Percentiles rank a stretch among this genome's conserved stretches.
phyloP scores from a whole-genome alignment of 2,888 invertebrate species.

The Dynastes grantii region DNA sequence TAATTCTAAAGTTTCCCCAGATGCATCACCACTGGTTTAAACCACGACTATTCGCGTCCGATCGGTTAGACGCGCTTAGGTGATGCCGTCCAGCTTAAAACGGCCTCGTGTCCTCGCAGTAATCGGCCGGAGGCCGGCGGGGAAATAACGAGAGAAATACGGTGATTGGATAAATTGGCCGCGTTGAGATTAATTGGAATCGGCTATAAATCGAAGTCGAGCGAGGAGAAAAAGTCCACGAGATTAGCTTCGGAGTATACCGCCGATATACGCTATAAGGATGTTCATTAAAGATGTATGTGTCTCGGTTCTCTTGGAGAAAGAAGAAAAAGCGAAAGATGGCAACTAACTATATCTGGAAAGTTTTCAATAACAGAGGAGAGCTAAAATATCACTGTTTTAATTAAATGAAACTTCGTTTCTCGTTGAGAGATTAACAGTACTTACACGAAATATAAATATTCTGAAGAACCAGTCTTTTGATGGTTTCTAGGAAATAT shows the following conservation, averaged over 20 bases:
- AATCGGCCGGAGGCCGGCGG: neutral
- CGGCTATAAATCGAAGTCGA: conserved; percentile 27
- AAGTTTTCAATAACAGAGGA: too few species aligned
- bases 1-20: too few species aligned
- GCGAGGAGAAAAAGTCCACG: conserved; percentile 7
- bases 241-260: conserved; percentile 23
- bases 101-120: conserved; percentile 13
- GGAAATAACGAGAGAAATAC: conserved; percentile 42
- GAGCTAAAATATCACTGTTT: too few species aligned
- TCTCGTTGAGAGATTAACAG: too few species aligned
- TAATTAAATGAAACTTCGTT: too few species aligned
- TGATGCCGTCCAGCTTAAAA: conserved; percentile 2
- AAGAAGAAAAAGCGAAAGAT: too few species aligned
- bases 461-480: too few species aligned
- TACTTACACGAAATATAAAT: too few species aligned
- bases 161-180: conserved; percentile 42
- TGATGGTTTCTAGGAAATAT: too few species aligned
- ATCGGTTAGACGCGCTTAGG: neutral
- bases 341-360: too few species aligned
- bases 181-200: conserved; percentile 43
- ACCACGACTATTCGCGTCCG: neutral
- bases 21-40: too few species aligned
- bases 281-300: neutral
- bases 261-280: conserved; percentile 16
- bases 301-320: neutral